Base-by-base conservation (phyloP, 2,888 invertebrate species). In the Tricholauxania praeusta region DNA sequence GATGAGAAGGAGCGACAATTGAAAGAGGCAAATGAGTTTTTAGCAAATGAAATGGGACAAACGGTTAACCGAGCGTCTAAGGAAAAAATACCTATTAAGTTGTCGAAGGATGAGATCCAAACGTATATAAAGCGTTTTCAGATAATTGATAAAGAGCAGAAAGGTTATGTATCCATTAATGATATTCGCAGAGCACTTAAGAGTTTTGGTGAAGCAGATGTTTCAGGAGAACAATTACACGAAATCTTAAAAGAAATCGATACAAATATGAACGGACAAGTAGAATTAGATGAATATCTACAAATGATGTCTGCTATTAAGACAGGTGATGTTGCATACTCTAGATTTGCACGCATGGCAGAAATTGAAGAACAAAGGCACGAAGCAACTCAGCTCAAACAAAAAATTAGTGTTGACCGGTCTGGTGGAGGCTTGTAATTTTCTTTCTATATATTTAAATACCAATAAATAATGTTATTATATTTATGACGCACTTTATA, bases 221-320 rank as follows among this genome's bases (percentile, higher is more conserved):
- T 96, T 79, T 92, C 94, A 74, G 96, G 96, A 74, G 95, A 96
- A 89, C 95, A 98, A 88, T 91, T 99, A 82, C 99, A 99, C 89
- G 98, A 98, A 88, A 97, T 99, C 86, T 92, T 99, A 82, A 93
- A 91, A 87, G 99, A 99, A 90, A 98, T 99, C 87, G 99, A 99
- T 91, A 94, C 98, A 84, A 99, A 98, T 89, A 97, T 98, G 93
- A 99, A 99, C 89, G 99, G 99, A 84, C 98, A 99, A 90, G 97
- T 99, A 86, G 99, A 99, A 89, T 92, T 99, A 88, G 98, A 98
- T 88, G 99, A 99, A 89, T 99, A 98, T 89, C 91, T 99, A 86
- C 98, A 99, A 98, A 94, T 99, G 94, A 99, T 99, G 97, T 97
- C 97, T 15, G 98, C 98, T 12, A 93, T 99, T 80, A 99, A 99